phyloP scores from a whole-genome alignment of 2,113 vertebrate genomes.

The Pangasianodon gigas region DNA sequence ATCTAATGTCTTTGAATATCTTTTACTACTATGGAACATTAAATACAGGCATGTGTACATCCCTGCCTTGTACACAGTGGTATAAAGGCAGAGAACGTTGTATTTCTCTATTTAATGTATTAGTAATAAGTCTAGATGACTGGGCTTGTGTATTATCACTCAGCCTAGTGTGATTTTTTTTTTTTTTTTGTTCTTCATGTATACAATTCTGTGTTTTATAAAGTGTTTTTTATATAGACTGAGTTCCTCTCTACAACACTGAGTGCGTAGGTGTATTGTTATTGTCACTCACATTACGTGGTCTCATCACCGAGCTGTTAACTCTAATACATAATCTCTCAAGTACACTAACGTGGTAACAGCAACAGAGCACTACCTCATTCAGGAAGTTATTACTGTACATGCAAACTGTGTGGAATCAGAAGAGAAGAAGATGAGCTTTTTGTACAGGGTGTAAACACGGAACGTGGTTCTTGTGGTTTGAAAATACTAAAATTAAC shows the following conservation, averaged over 20 bases:
- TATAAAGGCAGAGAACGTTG: neutral
- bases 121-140: neutral
- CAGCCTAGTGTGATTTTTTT: neutral
- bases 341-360: neutral
- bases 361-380: neutral
- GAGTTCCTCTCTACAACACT: neutral
- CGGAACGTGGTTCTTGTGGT: neutral
- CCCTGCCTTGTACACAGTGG: neutral
- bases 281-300: slow-evolving; percentile 6
- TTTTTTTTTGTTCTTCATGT: neutral
- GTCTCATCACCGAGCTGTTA: neutral
- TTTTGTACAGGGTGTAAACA: neutral
- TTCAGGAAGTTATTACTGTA: neutral
- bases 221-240: neutral
- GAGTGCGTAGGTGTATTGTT: neutral
- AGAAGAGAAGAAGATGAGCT: too few species aligned
- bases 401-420: neutral
- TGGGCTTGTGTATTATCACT: neutral
- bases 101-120: neutral
- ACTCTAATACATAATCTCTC: neutral
- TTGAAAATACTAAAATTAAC: neutral
- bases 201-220: neutral
- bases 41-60: neutral
- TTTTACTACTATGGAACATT: neutral
- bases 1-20: neutral